Evolutionary conservation across 2,113 vertebrate species (phyloP), one percentile per base, ranked within the genome.

Genomic region (Datnioides undecimradiatus): DNA sequence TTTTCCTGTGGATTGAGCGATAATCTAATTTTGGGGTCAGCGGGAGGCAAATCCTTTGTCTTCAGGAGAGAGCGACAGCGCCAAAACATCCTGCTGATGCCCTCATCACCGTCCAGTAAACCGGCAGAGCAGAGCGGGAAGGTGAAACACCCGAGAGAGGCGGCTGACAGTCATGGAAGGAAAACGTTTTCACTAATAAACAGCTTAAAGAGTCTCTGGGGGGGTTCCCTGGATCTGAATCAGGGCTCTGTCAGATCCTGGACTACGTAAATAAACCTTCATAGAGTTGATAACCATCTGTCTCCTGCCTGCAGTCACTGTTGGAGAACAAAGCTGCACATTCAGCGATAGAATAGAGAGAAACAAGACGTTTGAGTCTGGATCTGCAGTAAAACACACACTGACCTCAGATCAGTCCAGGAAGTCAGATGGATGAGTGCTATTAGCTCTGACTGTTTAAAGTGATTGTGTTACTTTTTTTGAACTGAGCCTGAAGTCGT

Each of bases 1-100:
- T 40, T 48, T 68, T 29, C 72, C 51, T 45, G 66, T 16, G 19
- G 78, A 6, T 41, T 71, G 73, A 67, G 59, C 21, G 31, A 68
- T 79, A 21, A 48, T 66, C 70, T 79, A 34, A 66, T 75, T 46
- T 54, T 12, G 4, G 27, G 13, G 38, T 45, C 13, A 25, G 38
- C 23, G 23, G 75, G 80, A 33, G 57, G 64, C 17, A 34, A 33
- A 62, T 12, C 40, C 17, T 48, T 33, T 33, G 27, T 62, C 52
- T 52, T 41, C 54, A 33, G 11, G 25, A 6, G 36, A 55, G 25
- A 41, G 10, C 36, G 6, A 19, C 68, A 8, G 5, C 5, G 11
- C 57, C 21, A 34, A 29, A 62, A 46, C 57, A 1, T 48, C 46
- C 55, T 6, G 38, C 64, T 29, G 65, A 34, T 40, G 45, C 48